Conservation (phyloP, 1,140 invertebrate species). For the Pseudomyrmex flavicornis region DNA sequence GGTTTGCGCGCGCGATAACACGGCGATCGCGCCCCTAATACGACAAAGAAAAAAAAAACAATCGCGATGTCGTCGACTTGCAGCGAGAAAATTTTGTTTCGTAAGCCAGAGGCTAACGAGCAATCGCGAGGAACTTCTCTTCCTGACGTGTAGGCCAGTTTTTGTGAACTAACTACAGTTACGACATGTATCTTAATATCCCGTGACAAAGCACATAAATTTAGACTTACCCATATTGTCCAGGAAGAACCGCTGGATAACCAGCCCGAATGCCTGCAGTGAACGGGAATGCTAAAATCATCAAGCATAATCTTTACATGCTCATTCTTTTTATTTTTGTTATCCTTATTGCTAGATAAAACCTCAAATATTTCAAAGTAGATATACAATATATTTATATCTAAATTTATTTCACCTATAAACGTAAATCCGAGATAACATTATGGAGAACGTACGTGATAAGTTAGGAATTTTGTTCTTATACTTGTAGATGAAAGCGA, state of each 20-base stretch:
- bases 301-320: slow-evolving; percentile 49
- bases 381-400: no score
- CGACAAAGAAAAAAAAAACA: slow-evolving; percentile 5
- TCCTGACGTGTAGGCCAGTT: slow-evolving; percentile 35
- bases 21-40: not conserved
- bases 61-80: slow-evolving; percentile 23
- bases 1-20: not conserved
- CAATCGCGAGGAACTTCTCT: slow-evolving; percentile 43
- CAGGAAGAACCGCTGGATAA: slow-evolving; percentile 89
- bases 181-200: slow-evolving; percentile 63
- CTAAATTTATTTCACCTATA: no score
- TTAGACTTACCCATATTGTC: slow-evolving; percentile 90
- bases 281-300: slow-evolving; percentile 88
- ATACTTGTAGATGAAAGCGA: no score
- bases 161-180: slow-evolving; percentile 53
- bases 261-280: slow-evolving; percentile 88
- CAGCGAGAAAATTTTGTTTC: slow-evolving; percentile 41
- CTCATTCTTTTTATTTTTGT: slow-evolving; percentile 38
- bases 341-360: no score
- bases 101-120: slow-evolving; percentile 4
- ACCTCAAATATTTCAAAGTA: no score
- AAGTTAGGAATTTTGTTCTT: no score
- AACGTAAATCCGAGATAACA: no score
- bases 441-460: no score
- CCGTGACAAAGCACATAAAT: slow-evolving; percentile 69